Evolutionary conservation across 1,140 invertebrate species (phyloP).

Genomic region (Sitobion miscanthi): DNA sequence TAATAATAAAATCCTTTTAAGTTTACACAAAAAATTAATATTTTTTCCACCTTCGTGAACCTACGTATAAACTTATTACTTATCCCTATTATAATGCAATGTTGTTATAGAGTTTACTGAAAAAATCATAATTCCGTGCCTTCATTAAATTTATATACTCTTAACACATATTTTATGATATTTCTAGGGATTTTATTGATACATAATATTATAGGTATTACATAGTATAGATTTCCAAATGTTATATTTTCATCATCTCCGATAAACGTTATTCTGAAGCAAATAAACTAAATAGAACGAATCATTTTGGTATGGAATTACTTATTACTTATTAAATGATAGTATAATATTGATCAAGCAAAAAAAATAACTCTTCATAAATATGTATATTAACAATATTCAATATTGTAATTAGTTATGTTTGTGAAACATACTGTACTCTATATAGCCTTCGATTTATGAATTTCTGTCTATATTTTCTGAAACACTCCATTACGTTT

Average conservation of each 20-base stretch:
- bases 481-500: not conserved
- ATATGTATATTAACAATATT: not conserved
- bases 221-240: not conserved
- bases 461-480: not conserved
- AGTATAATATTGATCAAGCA: not conserved
- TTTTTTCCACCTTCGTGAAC: not conserved
- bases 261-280: not conserved
- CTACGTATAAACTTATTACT: not conserved
- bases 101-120: not conserved
- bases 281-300: not conserved
- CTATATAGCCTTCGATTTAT: not conserved
- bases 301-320: not conserved
- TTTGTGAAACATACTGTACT: not conserved
- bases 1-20: conserved; percentile 41
- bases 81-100: not conserved
- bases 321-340: not conserved
- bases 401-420: not conserved
- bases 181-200: not conserved
- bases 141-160: not conserved
- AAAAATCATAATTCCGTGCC: not conserved
- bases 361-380: not conserved
- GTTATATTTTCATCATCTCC: not conserved
- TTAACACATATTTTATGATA: not conserved
- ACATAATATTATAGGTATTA: not conserved
- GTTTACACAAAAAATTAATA: not conserved